Conservation (phyloP, 2,888 invertebrate genomes). For the Thymelicus sylvestris region DNA sequence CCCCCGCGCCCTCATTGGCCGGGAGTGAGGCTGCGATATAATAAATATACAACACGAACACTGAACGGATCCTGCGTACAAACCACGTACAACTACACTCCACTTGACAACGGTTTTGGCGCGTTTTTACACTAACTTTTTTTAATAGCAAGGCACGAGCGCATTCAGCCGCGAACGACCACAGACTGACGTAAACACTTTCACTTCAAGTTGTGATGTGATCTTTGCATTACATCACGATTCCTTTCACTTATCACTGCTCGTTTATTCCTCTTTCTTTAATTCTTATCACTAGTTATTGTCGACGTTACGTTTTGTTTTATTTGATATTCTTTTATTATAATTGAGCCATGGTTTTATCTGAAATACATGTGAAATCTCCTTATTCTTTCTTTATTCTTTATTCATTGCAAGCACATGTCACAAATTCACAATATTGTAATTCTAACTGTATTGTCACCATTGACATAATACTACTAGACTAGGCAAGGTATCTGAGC, state of each 20-base stretch:
- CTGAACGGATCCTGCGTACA: constrained; percentile 55
- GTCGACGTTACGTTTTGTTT: constrained; percentile 25
- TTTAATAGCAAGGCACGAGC: constrained; percentile 46
- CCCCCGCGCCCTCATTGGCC: constrained; percentile 75
- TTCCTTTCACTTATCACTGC: constrained; percentile 48
- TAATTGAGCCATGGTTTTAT: constrained; percentile 17
- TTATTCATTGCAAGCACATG: no score
- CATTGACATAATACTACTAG: no score
- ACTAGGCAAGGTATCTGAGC: no score
- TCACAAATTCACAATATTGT: no score
- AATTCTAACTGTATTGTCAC: no score
- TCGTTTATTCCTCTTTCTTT: constrained; percentile 6
- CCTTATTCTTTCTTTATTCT: no score
- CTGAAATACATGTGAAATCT: constrained; percentile 12
- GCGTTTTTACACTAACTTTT: constrained; percentile 45
- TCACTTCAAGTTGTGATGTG: constrained; percentile 54
- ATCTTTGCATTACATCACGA: constrained; percentile 53
- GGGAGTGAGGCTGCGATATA: constrained; percentile 61
- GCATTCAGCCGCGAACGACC: constrained; percentile 42
- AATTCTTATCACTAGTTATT: constrained; percentile 18
- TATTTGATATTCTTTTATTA: background rate
- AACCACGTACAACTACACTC: constrained; percentile 13
- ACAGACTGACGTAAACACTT: constrained; percentile 61
- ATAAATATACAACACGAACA: constrained; percentile 61
- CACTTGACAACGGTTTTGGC: constrained; percentile 40